These are phyloP conservation scores for Gadopsis marmoratus DNA, from an alignment of 2,797 vertebrate genomes.

Conservation along the genomic window DNA sequence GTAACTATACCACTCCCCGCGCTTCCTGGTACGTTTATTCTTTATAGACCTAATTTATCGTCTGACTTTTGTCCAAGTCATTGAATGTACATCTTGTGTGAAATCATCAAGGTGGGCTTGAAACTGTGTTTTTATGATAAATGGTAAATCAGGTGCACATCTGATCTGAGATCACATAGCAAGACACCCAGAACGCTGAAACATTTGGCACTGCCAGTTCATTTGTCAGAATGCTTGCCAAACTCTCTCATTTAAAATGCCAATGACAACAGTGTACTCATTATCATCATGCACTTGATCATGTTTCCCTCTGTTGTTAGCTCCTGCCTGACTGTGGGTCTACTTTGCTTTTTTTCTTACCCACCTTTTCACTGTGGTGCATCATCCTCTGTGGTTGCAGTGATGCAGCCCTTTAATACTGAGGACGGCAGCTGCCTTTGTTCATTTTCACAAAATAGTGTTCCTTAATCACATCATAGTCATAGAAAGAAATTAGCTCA, in stretches of 20 bases:
- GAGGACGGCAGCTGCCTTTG: neutral
- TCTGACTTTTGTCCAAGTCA: constrained; percentile 2
- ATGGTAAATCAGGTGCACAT: constrained; percentile 8
- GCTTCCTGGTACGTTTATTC: neutral
- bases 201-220: constrained; percentile 27
- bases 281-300: constrained; percentile 11
- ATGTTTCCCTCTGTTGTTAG: constrained; percentile 4
- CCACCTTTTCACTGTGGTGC: neutral
- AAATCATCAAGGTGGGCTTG: constrained; percentile 5
- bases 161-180: constrained; percentile 25
- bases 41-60: constrained; percentile 8
- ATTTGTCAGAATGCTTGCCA: constrained; percentile 22
- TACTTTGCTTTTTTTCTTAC: neutral
- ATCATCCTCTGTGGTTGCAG: neutral
- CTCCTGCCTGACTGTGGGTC: neutral
- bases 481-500: neutral
- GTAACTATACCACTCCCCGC: neutral
- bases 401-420: neutral
- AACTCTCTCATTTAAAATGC: constrained; percentile 25
- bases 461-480: neutral
- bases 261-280: constrained; percentile 20
- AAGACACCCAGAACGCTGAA: constrained; percentile 18
- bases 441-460: neutral
- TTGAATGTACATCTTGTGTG: neutral
- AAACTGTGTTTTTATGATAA: constrained; percentile 4